Conservation (phyloP, 2,797 vertebrate species). For the Hirundo rustica region DNA sequence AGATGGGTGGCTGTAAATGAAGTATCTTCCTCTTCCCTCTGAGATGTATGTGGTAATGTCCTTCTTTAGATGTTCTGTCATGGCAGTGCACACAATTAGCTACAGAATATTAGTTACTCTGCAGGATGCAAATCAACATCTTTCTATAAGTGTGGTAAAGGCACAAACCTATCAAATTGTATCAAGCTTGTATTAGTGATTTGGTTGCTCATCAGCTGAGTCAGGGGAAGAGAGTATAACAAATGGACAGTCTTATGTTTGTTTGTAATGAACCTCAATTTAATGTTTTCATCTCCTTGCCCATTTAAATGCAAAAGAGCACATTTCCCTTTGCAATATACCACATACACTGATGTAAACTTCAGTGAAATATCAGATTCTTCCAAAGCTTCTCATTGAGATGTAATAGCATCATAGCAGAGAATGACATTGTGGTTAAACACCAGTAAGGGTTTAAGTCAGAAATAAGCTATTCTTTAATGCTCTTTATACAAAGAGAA, state of each 20-base stretch:
- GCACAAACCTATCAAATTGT: conserved; percentile 50
- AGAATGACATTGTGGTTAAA: conserved; percentile 59
- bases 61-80: conserved; percentile 64
- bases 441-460: conserved; percentile 27
- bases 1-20: conserved; percentile 79
- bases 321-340: conserved; percentile 62
- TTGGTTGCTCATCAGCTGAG: conserved; percentile 60
- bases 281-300: conserved; percentile 62
- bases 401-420: conserved; percentile 58
- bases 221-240: conserved; percentile 21
- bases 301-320: conserved; percentile 74
- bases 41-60: conserved; percentile 61
- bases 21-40: conserved; percentile 71
- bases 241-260: conserved; percentile 57
- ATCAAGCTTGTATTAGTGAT: conserved; percentile 38
- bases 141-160: conserved; percentile 58
- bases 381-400: conserved; percentile 42
- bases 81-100: conserved; percentile 75
- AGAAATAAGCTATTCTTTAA: conserved; percentile 15
- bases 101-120: conserved; percentile 78
- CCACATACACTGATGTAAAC: conserved; percentile 39
- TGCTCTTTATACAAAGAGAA: conserved; percentile 10
- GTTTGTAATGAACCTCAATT: conserved; percentile 70
- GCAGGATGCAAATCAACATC: conserved; percentile 66
- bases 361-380: conserved; percentile 53